These are phyloP conservation scores for Helostoma temminkii DNA, from an alignment of 2,797 vertebrate species.

Conservation along the genomic window DNA sequence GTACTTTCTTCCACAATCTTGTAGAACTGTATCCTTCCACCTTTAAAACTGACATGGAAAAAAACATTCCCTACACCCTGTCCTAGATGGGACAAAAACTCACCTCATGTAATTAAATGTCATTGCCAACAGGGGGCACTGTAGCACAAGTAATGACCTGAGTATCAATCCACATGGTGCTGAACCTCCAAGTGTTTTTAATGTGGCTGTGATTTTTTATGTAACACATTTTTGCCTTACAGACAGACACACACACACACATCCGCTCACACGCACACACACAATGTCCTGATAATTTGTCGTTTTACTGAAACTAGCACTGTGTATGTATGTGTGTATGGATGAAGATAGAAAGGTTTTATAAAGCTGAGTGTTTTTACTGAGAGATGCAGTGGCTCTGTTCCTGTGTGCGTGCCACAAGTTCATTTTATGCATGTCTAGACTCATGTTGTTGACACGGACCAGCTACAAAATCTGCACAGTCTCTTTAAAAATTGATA, in stretches of 20 bases:
- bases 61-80: slow-evolving; percentile 49
- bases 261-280: neutral
- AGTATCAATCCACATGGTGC: slow-evolving; percentile 1
- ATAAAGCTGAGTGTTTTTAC: slow-evolving; percentile 10
- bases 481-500: slow-evolving; percentile 72
- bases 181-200: slow-evolving; percentile 37
- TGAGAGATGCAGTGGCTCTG: slow-evolving; percentile 13
- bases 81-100: slow-evolving; percentile 81
- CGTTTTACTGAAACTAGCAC: neutral
- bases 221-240: slow-evolving; percentile 26
- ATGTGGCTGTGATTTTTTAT: slow-evolving; percentile 41
- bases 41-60: neutral
- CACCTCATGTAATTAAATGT: slow-evolving; percentile 10
- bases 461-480: slow-evolving; percentile 38
- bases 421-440: slow-evolving; percentile 51
- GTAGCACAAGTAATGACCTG: slow-evolving; percentile 19
- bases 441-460: slow-evolving; percentile 26
- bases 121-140: slow-evolving; percentile 66
- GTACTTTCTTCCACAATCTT: neutral
- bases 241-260: neutral
- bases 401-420: slow-evolving; percentile 31
- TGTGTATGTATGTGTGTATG: neutral
- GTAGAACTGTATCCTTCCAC: no score
- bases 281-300: neutral
- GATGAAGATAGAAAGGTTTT: slow-evolving; percentile 13